Conservation (phyloP, 2,113 vertebrate species). For the Nibea coibor region DNA sequence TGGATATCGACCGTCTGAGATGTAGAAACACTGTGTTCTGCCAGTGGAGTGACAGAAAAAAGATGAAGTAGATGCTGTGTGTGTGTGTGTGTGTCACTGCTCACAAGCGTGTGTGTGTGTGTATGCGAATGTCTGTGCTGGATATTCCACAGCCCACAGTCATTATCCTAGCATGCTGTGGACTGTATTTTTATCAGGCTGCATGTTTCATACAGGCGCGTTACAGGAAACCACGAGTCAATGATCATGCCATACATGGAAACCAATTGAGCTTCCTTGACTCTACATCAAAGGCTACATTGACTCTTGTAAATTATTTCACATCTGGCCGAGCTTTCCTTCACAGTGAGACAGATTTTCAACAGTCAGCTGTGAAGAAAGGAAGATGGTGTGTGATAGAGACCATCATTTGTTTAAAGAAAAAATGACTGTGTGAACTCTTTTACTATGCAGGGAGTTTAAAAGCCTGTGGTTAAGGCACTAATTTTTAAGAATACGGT, state of each 20-base stretch:
- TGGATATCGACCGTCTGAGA: slow-evolving; percentile 49
- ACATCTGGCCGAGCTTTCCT: slow-evolving; percentile 48
- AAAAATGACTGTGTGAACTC: neutral
- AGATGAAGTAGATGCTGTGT: slow-evolving; percentile 50
- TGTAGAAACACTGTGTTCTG: slow-evolving; percentile 54
- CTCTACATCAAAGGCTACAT: slow-evolving; percentile 65
- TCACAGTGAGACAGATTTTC: slow-evolving; percentile 51
- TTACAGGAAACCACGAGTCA: slow-evolving; percentile 58
- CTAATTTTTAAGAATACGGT: neutral
- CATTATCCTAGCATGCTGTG: slow-evolving; percentile 27
- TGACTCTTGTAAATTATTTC: slow-evolving; percentile 61
- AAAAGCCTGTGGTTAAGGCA: neutral
- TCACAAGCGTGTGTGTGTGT: slow-evolving; percentile 42
- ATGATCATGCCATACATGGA: slow-evolving; percentile 62
- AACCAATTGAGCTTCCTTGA: slow-evolving; percentile 66
- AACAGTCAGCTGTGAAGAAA: slow-evolving; percentile 44
- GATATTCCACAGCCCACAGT: slow-evolving; percentile 42
- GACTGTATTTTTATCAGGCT: slow-evolving; percentile 49
- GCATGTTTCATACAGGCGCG: slow-evolving; percentile 41
- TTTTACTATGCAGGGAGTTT: neutral
- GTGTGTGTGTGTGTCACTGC: slow-evolving; percentile 3
- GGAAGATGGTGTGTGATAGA: slow-evolving; percentile 14
- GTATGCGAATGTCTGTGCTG: slow-evolving; percentile 7
- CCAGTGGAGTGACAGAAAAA: slow-evolving; percentile 35
- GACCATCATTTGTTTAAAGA: neutral